Base-by-base conservation (phyloP, 2,797 vertebrate genomes). In the Galaxias olidus region DNA sequence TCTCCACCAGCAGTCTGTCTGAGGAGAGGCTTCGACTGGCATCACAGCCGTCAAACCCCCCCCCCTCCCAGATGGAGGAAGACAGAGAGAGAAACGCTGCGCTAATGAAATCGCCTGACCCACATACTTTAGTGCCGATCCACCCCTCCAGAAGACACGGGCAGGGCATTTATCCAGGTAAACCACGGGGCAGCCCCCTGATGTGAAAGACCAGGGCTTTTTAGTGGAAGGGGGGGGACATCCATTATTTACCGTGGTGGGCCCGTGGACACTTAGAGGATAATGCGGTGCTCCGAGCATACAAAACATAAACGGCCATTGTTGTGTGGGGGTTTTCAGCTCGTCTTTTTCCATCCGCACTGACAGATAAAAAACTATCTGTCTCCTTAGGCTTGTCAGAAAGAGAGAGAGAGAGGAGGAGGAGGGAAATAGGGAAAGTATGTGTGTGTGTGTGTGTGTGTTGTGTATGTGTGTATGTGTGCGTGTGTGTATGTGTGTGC, bases 201-300 rank as follows among this genome's bases (percentile, higher is more conserved):
- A 88, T 85, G 86, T 87, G 82, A 90, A 84, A 84, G 18, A 69
- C 68, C 43, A 51, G 56, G 1, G 67, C 3, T 78, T 83, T 84
- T 82, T 64, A 83, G 71, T 79, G 84, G 74, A 79, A 87, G 83
- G 74, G 79, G 74, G 79, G 65, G 74, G 73, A 61, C 84, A 89
- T 90, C 78, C 86, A 90, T 91, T 89, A 91, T 91, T 91, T 89
- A 89, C 87, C 77, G 78, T 85, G 75, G 78, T 75, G 71, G 81
- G 82, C 84, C 89, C 80, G 79, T 67, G 84, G 85, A 89, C 87
- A 86, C 86, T 87, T 86, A 84, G 81, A 81, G 86, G 78, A 85
- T 88, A 89, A 90, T 90, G 86, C 88, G 87, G 80, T 78, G 87
- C 84, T 87, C 88, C 84, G 87, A 90, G 85, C 89, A 88, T 87